Percentiles rank a stretch among this genome's conserved stretches.
These are phyloP conservation scores for Notothenia coriiceps DNA, from an alignment of 2,113 vertebrate genomes.

Conservation along the genomic window DNA sequence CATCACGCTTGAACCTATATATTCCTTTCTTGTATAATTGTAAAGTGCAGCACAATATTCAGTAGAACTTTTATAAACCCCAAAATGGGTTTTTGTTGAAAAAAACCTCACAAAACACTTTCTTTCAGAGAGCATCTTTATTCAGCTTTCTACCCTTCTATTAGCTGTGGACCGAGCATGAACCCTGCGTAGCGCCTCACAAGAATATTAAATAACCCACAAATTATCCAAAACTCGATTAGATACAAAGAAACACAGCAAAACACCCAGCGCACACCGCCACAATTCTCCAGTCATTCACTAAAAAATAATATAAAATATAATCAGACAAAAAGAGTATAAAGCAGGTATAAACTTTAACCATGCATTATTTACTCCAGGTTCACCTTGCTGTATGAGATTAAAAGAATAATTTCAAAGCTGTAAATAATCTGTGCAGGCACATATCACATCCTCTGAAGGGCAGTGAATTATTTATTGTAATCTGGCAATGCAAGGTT, in stretches of 20 bases:
- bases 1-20: neutral
- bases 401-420: conserved; percentile 83
- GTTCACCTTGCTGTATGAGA: conserved; percentile 80
- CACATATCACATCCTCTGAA: conserved; percentile 81
- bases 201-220: conserved; percentile 45
- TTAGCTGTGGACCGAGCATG: conserved; percentile 25
- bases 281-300: conserved; percentile 34
- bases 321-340: conserved; percentile 45
- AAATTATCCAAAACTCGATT: conserved; percentile 53
- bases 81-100: neutral
- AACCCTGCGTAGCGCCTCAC: conserved; percentile 13
- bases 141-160: conserved; percentile 20
- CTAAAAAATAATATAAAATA: conserved; percentile 46
- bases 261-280: conserved; percentile 11
- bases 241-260: conserved; percentile 28
- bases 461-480: conserved; percentile 87
- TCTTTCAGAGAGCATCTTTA: conserved; percentile 29
- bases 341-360: conserved; percentile 66
- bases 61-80: neutral
- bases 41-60: conserved; percentile 7
- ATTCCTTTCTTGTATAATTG: neutral
- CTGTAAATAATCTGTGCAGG: conserved; percentile 84
- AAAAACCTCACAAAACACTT: neutral
- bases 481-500: conserved; percentile 86
- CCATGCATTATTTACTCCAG: conserved; percentile 76